phyloP scores from a whole-genome alignment of 2,113 vertebrate species.

The Ptychochromis oligacanthus region DNA sequence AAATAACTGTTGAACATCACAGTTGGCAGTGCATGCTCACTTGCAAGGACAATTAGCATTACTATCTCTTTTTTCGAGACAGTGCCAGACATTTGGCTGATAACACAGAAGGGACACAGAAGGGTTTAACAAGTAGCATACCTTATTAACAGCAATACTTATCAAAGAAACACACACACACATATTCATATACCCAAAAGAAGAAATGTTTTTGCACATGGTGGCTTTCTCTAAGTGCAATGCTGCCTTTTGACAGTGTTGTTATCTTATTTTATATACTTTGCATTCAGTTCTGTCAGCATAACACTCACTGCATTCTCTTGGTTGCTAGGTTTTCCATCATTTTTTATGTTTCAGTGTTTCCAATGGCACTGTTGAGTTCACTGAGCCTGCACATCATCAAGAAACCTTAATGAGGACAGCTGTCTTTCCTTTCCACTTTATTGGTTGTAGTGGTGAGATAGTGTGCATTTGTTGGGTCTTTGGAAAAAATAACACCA shows the following conservation, averaged over 20 bases:
- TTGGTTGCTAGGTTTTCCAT: constrained; percentile 5
- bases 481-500: not conserved
- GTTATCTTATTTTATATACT: not conserved
- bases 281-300: not conserved
- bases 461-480: not conserved
- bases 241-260: not conserved
- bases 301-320: not conserved
- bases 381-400: not conserved
- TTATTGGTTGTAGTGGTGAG: not conserved
- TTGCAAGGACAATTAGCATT: constrained; percentile 12
- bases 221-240: not conserved
- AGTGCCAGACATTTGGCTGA: not conserved
- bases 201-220: not conserved
- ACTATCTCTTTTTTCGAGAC: not conserved
- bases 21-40: constrained; percentile 1
- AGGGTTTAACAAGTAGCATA: not conserved
- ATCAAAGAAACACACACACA: not conserved
- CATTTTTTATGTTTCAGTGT: not conserved
- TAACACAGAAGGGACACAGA: not conserved
- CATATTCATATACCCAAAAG: not conserved
- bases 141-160: not conserved
- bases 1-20: constrained; percentile 22
- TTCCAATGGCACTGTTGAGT: not conserved
- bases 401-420: not conserved
- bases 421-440: not conserved